Evolutionary conservation across 2,113 vertebrate species (phyloP).

Genomic region (Coregonus clupeaformis): DNA sequence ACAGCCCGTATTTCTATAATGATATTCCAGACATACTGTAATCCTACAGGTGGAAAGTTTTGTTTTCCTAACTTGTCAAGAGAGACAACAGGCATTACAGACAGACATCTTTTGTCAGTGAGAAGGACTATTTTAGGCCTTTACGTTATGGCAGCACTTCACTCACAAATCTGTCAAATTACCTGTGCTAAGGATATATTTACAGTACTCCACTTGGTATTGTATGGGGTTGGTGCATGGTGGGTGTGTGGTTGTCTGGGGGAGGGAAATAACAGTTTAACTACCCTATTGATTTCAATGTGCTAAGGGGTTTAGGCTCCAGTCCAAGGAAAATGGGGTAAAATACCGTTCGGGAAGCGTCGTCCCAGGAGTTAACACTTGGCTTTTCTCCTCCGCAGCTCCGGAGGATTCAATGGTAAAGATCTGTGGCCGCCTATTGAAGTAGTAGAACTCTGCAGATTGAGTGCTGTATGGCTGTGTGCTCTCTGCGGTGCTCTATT

Average conservation of each 20-base stretch:
- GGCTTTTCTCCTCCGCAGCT: conserved; percentile 46
- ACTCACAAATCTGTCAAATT: conserved; percentile 64
- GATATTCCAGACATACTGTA: background rate
- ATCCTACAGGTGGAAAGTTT: background rate
- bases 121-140: conserved; percentile 53
- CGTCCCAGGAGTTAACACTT: conserved; percentile 47
- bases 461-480: conserved; percentile 56
- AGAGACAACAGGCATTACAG: background rate
- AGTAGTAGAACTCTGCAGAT: conserved; percentile 55
- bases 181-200: conserved; percentile 59
- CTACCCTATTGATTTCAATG: conserved; percentile 70
- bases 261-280: conserved; percentile 70
- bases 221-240: conserved; percentile 20
- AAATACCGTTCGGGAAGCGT: conserved; percentile 49
- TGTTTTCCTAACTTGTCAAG: conserved; percentile 15
- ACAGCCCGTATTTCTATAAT: background rate
- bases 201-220: conserved; percentile 52
- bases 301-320: conserved; percentile 64
- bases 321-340: conserved; percentile 60
- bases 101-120: conserved; percentile 5
- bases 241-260: conserved; percentile 40
- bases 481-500: conserved; percentile 68
- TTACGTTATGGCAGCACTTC: conserved; percentile 50
- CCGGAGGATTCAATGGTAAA: conserved; percentile 57
- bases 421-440: conserved; percentile 63